These are phyloP conservation scores for Chironomus tepperi DNA, from an alignment of 1,140 invertebrate genomes.

Conservation along the genomic window DNA sequence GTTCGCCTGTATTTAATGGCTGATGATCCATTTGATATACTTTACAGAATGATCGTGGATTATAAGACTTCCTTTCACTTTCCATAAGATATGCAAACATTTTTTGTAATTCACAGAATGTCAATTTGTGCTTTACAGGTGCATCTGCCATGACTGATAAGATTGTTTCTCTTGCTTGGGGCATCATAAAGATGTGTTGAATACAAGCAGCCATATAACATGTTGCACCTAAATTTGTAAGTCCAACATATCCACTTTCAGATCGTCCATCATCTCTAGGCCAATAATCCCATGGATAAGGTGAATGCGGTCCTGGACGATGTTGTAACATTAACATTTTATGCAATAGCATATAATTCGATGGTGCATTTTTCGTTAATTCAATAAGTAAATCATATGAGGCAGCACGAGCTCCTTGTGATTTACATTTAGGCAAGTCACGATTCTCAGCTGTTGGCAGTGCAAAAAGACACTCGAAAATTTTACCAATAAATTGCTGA, in stretches of 20 bases:
- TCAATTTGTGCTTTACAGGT: constrained; percentile 68
- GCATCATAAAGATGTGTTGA: constrained; percentile 96
- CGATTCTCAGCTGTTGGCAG: constrained; percentile 75
- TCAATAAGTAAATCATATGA: constrained; percentile 87
- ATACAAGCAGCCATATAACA: constrained; percentile 97
- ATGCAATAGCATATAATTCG: constrained; percentile 80
- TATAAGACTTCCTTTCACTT: constrained; percentile 84
- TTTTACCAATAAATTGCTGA: constrained; percentile 58
- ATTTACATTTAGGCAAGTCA: constrained; percentile 88
- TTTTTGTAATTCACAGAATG: constrained; percentile 76
- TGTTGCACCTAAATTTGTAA: constrained; percentile 90
- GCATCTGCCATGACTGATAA: constrained; percentile 49
- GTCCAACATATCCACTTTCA: constrained; percentile 87
- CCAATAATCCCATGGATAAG: constrained; percentile 96
- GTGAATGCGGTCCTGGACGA: constrained; percentile 68
- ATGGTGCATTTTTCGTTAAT: constrained; percentile 67
- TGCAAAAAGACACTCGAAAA: constrained; percentile 84
- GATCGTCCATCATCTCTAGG: constrained; percentile 88
- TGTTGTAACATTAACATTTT: constrained; percentile 76
- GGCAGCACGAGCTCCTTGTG: constrained; percentile 72
- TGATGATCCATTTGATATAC: constrained; percentile 96
- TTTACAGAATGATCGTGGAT: constrained; percentile 89
- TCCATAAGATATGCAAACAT: constrained; percentile 92
- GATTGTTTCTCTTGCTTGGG: constrained; percentile 75
- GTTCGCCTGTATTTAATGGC: constrained; percentile 89